A percentile compares a stretch with the other conserved stretches of the same genome.
These are phyloP conservation scores for Brassicogethes aeneus DNA, from an alignment of 2,888 invertebrate species.

Conservation along the genomic window DNA sequence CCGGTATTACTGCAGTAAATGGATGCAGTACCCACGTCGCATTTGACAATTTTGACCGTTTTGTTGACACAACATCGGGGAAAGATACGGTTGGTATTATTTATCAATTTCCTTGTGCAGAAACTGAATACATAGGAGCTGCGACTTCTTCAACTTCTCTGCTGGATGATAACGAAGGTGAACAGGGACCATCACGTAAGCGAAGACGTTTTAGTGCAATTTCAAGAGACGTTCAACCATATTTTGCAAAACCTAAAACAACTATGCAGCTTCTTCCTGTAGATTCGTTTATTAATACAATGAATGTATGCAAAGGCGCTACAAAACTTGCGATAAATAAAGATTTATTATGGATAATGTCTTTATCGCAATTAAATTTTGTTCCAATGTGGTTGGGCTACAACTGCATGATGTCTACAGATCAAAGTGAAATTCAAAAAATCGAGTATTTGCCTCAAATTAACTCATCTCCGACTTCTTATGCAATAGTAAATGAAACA, in stretches of 20 bases:
- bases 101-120: no score
- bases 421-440: constrained; percentile 19
- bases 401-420: constrained; percentile 17
- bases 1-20: no score
- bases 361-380: constrained; percentile 14
- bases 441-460: constrained; percentile 27
- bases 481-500: constrained; percentile 27
- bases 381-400: constrained; percentile 29
- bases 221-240: constrained; percentile 3
- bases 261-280: constrained; percentile 7
- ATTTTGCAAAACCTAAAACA: constrained; percentile 7
- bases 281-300: not conserved
- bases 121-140: no score
- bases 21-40: no score
- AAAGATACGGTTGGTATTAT: no score
- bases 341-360: constrained; percentile 22
- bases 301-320: constrained; percentile 7
- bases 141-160: no score
- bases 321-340: constrained; percentile 19
- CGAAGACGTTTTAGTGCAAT: constrained; percentile 7
- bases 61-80: no score
- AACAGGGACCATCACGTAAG: no score
- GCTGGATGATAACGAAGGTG: no score
- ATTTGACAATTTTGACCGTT: no score
- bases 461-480: constrained; percentile 25